These are phyloP conservation scores for Temnothorax ravouxi DNA, from an alignment of 2,888 invertebrate genomes.

Conservation along the genomic window DNA sequence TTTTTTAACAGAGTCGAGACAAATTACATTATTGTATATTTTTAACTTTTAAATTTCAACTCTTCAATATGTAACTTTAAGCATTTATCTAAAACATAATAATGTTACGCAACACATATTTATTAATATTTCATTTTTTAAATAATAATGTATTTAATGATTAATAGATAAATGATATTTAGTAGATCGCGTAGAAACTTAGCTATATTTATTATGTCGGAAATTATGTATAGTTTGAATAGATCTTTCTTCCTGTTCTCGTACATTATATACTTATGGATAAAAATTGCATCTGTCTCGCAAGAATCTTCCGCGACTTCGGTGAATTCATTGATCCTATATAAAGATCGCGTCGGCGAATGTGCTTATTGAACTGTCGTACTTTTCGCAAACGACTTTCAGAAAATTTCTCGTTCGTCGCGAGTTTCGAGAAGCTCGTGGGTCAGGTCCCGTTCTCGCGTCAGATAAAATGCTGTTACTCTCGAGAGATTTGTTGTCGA, in stretches of 20 bases:
- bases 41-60: background rate
- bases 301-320: background rate
- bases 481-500: conserved; percentile 59
- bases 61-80: background rate
- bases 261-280: background rate
- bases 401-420: conserved; percentile 36
- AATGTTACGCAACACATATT: background rate
- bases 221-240: background rate
- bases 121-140: background rate
- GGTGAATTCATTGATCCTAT: conserved; percentile 15
- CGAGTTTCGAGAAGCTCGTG: conserved; percentile 16
- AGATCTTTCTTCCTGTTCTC: background rate
- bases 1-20: background rate
- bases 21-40: conserved; percentile 6
- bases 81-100: background rate
- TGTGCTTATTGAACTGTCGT: conserved; percentile 31
- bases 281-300: background rate
- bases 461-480: conserved; percentile 36
- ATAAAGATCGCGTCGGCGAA: background rate
- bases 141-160: background rate
- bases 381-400: conserved; percentile 26
- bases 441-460: conserved; percentile 31
- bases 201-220: background rate
- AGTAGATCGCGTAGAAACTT: background rate
- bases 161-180: background rate